phyloP scores from a whole-genome alignment of 2,113 vertebrate species.

The Patagioenas fasciata region DNA sequence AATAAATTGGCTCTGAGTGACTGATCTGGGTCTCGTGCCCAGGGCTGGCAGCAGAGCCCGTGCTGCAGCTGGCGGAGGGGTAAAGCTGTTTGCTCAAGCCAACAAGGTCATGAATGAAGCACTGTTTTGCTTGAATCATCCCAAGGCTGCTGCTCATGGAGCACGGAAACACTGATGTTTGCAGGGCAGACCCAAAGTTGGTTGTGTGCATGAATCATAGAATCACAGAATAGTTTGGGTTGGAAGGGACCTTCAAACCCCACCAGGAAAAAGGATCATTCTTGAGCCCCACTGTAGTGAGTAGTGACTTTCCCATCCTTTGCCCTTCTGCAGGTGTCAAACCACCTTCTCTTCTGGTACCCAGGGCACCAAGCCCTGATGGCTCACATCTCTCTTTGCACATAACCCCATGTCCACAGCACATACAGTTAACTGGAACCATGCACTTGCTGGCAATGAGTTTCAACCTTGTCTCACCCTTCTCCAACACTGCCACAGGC shows the following conservation, averaged over 20 bases:
- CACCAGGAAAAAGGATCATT: neutral
- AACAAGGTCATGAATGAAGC: neutral
- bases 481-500: neutral
- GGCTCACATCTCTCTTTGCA: neutral
- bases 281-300: neutral
- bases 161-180: rapidly evolving
- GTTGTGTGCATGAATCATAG: neutral
- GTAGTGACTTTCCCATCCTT: neutral
- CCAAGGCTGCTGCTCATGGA: neutral
- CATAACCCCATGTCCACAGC: neutral
- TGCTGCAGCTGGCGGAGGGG: neutral
- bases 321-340: neutral
- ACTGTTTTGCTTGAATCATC: neutral
- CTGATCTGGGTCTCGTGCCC: neutral
- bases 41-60: neutral
- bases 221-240: too few relatives aligned
- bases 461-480: neutral
- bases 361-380: neutral
- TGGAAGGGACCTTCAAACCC: neutral
- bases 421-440: neutral
- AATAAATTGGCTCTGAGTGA: neutral
- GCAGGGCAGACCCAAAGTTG: neutral
- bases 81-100: neutral
- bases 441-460: neutral
- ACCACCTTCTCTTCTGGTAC: neutral